Conservation (phyloP, 2,113 vertebrate genomes). For the Etheostoma spectabile region DNA sequence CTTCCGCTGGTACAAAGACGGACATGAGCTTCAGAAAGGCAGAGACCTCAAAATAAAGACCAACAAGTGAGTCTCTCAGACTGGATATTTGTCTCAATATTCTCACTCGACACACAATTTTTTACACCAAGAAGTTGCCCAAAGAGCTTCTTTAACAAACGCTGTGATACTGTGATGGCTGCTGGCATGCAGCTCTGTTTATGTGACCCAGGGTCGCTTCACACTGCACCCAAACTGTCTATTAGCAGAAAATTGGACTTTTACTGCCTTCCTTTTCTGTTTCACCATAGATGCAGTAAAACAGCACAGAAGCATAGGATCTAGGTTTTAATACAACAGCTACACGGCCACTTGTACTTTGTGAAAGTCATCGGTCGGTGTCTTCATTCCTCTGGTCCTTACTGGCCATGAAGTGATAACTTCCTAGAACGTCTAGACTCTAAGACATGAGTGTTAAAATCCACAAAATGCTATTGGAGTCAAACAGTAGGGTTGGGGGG, state of each 20-base stretch:
- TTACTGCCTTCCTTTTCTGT: background rate
- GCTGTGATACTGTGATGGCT: too few relatives aligned
- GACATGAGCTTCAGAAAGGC: constrained; percentile 94
- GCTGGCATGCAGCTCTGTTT: background rate
- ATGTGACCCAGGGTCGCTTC: background rate
- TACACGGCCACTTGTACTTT: background rate
- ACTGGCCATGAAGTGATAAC: background rate
- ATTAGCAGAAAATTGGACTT: background rate
- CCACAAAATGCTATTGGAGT: background rate
- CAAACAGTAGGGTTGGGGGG: background rate
- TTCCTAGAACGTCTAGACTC: background rate
- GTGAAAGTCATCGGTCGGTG: background rate
- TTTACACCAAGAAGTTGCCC: background rate
- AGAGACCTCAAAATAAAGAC: constrained; percentile 96
- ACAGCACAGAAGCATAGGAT: background rate
- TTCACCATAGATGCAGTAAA: background rate
- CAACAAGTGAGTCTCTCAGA: constrained; percentile 90
- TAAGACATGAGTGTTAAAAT: background rate
- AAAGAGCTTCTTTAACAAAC: background rate
- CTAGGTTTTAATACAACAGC: too few relatives aligned
- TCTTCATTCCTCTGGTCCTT: too few relatives aligned
- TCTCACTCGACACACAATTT: background rate
- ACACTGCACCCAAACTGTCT: background rate
- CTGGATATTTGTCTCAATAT: background rate
- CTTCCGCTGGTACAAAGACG: constrained; percentile 97